A percentile compares a stretch with the other conserved stretches of the same genome.
Evolutionary conservation across 2,888 invertebrate species (phyloP).

Genomic region (Caenorhabditis sulstoni): DNA sequence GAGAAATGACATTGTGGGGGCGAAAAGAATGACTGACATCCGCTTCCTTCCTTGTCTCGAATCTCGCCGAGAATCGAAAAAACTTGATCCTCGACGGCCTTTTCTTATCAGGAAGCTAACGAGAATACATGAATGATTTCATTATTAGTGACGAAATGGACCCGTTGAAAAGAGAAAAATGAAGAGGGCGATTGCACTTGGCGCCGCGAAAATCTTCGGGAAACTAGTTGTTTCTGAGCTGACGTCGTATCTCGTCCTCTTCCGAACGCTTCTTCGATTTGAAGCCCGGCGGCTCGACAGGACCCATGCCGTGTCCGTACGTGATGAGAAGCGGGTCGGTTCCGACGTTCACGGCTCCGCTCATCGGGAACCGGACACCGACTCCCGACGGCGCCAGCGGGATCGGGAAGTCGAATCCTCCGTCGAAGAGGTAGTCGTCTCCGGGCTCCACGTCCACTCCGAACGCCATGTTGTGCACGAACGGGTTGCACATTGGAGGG

Average conservation of each 20-base stretch:
- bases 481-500: constrained; percentile 78
- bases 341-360: constrained; percentile 75
- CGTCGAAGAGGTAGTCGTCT: constrained; percentile 75
- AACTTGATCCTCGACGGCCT: constrained; percentile 44
- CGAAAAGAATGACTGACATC: not conserved
- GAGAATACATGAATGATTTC: constrained; percentile 15
- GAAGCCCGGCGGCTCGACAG: constrained; percentile 70
- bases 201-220: not conserved
- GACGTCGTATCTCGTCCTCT: constrained; percentile 48
- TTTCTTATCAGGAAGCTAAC: constrained; percentile 26
- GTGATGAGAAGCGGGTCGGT: constrained; percentile 76
- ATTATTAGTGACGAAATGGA: constrained; percentile 33
- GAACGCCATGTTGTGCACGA: constrained; percentile 74
- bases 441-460: constrained; percentile 77
- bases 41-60: constrained; percentile 30
- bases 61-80: constrained; percentile 10
- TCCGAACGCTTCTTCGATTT: constrained; percentile 45
- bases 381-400: constrained; percentile 74
- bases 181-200: constrained; percentile 14
- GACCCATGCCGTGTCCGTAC: constrained; percentile 76
- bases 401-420: constrained; percentile 75
- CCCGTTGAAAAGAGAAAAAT: constrained; percentile 24
- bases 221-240: constrained; percentile 33
- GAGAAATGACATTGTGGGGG: constrained; percentile 16
- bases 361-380: constrained; percentile 75